phyloP scores from a whole-genome alignment of 2,797 vertebrate genomes.

The Notamacropus eugenii region DNA sequence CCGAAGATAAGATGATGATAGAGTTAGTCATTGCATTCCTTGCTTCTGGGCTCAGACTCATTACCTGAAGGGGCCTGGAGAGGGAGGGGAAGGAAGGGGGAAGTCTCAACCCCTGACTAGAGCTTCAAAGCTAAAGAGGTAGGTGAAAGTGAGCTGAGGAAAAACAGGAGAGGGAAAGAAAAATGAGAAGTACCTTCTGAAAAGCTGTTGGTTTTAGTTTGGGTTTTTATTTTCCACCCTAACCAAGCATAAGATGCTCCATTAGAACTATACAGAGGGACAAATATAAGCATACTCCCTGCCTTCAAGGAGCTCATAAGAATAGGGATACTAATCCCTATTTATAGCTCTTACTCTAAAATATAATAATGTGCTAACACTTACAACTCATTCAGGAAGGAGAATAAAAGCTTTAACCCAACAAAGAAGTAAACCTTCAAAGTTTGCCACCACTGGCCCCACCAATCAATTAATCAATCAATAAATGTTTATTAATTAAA shows the following conservation, averaged over 20 bases:
- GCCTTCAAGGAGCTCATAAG: neutral
- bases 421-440: neutral
- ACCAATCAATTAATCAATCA: neutral
- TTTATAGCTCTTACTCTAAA: neutral
- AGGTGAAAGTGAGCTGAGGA: neutral
- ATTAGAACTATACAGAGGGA: neutral
- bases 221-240: neutral
- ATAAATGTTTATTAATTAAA: neutral
- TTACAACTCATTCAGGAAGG: neutral
- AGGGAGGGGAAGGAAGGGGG: neutral
- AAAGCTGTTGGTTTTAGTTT: neutral
- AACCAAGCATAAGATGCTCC: neutral
- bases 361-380: neutral
- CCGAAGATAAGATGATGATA: neutral
- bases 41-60: neutral
- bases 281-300: neutral
- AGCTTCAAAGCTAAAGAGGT: neutral
- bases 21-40: neutral
- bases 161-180: neutral
- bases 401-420: neutral
- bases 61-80: neutral
- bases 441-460: neutral
- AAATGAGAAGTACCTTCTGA: neutral
- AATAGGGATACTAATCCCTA: neutral
- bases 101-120: neutral